Evolutionary conservation across 2,888 invertebrate genomes (phyloP).

Genomic region (Himalopsyche anomala): DNA sequence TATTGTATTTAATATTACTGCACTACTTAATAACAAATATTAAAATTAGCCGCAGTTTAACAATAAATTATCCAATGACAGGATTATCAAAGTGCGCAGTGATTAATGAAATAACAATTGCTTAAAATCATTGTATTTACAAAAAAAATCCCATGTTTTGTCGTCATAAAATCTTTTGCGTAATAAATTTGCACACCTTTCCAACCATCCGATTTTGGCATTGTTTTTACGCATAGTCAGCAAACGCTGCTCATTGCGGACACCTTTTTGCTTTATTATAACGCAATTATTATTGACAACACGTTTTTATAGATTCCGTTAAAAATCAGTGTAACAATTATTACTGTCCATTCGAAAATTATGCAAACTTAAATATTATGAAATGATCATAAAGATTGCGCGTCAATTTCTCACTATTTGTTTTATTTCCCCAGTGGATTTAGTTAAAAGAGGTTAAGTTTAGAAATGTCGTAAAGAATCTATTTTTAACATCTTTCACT

Average conservation of each 20-base stretch:
- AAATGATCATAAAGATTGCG: neutral
- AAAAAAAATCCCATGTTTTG: constrained; percentile 19
- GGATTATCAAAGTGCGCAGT: neutral
- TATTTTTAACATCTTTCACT: too few species aligned
- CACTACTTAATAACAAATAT: too few species aligned
- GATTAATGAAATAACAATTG: constrained; percentile 3
- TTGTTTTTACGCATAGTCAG: neutral
- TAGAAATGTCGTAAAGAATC: too few species aligned
- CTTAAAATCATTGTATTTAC: neutral
- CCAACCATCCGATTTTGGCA: neutral
- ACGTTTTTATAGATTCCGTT: neutral
- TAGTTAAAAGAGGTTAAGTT: too few species aligned
- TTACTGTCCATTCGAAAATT: neutral
- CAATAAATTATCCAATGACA: too few species aligned
- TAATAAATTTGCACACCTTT: neutral
- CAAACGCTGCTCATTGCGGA: neutral
- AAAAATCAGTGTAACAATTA: neutral
- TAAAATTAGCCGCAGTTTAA: too few species aligned
- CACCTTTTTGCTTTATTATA: neutral
- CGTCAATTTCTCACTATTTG: neutral
- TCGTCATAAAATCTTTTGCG: neutral
- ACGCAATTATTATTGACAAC: neutral
- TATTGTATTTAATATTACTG: too few species aligned
- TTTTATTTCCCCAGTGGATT: neutral
- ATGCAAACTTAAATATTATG: neutral